phyloP scores from a whole-genome alignment of 2,888 invertebrate genomes.

The Polymixis flavicincta region DNA sequence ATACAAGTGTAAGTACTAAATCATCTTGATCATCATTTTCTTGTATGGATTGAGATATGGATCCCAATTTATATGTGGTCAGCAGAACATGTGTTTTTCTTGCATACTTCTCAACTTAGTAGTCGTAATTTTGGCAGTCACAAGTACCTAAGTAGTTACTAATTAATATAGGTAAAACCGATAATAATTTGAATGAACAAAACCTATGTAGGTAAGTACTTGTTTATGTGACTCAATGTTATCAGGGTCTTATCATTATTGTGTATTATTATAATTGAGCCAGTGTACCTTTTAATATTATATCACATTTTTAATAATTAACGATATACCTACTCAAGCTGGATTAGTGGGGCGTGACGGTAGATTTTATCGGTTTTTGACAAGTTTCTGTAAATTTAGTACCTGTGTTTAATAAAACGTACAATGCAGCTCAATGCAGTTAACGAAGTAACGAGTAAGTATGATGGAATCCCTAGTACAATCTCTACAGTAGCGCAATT shows the following conservation, averaged over 20 bases:
- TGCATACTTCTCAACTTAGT: no score
- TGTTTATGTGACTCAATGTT: conserved; percentile 24
- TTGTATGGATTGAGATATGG: no score
- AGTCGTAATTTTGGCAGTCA: no score
- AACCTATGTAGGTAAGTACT: background rate
- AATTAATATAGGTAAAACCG: background rate
- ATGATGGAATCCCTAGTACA: background rate
- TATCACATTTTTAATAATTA: background rate
- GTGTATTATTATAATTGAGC: conserved; percentile 2
- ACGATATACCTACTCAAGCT: background rate
- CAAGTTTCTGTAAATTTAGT: background rate
- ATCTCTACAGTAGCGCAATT: background rate
- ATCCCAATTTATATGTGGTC: no score
- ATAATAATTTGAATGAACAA: background rate
- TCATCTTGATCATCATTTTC: no score
- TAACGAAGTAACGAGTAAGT: background rate
- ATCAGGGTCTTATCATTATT: conserved; percentile 28
- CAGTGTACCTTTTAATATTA: background rate
- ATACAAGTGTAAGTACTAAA: no score
- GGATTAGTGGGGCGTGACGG: background rate
- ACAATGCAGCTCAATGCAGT: background rate
- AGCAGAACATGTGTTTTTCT: no score
- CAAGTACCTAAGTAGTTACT: no score
- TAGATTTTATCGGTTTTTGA: background rate
- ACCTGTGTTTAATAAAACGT: no score